Conservation (phyloP, 2,797 vertebrate species). For the Enteromius trimaculatus region DNA sequence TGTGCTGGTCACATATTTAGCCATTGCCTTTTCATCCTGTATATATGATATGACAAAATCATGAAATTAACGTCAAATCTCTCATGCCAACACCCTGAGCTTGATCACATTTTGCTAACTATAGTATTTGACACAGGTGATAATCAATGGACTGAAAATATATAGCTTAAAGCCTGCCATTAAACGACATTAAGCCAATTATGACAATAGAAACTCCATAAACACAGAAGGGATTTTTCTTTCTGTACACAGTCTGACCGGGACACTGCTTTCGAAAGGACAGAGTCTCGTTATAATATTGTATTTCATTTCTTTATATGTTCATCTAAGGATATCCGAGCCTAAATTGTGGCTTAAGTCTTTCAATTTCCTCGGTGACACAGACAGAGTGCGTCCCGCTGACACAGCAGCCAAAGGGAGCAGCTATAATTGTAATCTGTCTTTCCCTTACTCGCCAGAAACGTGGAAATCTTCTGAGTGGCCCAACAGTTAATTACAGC, state of each 20-base stretch:
- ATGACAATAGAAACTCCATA: not conserved
- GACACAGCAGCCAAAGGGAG: slow-evolving; percentile 72
- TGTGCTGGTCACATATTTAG: not conserved
- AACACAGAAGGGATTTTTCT: not conserved
- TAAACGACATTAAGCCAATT: slow-evolving; percentile 17
- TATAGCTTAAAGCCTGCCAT: slow-evolving; percentile 8
- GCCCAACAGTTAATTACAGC: slow-evolving; percentile 81
- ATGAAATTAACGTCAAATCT: not conserved
- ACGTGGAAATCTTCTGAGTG: slow-evolving; percentile 71
- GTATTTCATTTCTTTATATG: slow-evolving; percentile 63
- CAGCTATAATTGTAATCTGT: slow-evolving; percentile 77
- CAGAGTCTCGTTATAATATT: slow-evolving; percentile 68
- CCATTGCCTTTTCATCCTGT: not conserved
- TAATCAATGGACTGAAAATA: slow-evolving; percentile 36
- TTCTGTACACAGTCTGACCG: slow-evolving; percentile 60
- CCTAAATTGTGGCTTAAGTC: slow-evolving; percentile 71
- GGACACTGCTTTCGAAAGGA: slow-evolving; percentile 64
- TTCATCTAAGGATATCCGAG: slow-evolving; percentile 72
- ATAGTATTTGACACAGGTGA: slow-evolving; percentile 32
- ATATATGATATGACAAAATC: not conserved
- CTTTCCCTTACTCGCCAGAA: slow-evolving; percentile 75
- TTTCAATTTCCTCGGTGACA: slow-evolving; percentile 71
- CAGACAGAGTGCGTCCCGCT: slow-evolving; percentile 63
- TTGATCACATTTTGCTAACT: slow-evolving; percentile 29
- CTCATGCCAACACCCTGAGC: not conserved